Evolutionary conservation across 2,797 vertebrate genomes (phyloP).

Genomic region (Labeo calbasu): DNA sequence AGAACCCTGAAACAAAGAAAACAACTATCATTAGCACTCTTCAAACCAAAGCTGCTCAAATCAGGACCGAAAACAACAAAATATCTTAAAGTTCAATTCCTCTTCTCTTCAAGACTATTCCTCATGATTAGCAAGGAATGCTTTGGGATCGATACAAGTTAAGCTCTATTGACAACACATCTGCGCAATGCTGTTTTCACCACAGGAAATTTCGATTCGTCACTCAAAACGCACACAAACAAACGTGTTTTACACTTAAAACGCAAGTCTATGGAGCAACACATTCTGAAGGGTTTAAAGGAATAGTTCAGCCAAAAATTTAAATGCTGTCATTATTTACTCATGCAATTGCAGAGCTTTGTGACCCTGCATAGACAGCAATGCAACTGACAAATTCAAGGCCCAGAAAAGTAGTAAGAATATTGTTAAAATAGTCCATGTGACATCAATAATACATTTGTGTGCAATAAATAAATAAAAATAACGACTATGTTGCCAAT

Average conservation of each 20-base stretch:
- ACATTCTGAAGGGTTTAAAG: not conserved
- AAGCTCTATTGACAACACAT: not conserved
- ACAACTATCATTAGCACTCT: not conserved
- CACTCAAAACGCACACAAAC: not conserved
- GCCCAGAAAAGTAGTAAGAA: no score
- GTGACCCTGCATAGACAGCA: no score
- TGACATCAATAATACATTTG: no score
- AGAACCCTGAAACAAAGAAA: constrained; percentile 84
- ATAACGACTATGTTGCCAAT: no score
- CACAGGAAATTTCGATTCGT: not conserved
- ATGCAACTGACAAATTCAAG: no score
- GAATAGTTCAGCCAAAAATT: no score
- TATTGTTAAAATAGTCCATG: no score
- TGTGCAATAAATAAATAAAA: no score
- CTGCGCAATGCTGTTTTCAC: not conserved
- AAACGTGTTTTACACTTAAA: not conserved
- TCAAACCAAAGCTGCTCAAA: not conserved
- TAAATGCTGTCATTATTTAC: no score
- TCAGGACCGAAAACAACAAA: not conserved
- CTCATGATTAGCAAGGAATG: not conserved
- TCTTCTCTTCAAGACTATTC: not conserved
- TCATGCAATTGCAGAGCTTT: no score
- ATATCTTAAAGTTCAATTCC: not conserved
- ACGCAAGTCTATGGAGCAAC: not conserved
- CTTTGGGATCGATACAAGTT: not conserved